Conservation (phyloP, 2,113 vertebrate species). For the Gobio gobio region DNA sequence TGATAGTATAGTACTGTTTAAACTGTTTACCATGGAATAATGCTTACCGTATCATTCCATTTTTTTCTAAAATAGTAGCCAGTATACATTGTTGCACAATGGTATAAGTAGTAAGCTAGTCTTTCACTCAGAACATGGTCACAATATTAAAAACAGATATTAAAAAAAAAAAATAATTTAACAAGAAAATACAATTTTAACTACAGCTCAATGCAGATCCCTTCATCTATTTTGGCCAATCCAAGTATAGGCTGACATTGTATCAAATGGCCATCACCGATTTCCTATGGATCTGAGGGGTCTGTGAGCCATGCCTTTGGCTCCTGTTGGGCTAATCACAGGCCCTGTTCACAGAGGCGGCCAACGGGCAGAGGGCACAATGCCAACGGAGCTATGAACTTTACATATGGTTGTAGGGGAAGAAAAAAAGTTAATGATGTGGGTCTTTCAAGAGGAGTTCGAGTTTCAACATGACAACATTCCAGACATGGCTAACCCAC, state of each 20-base stretch:
- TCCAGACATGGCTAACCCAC: constrained; percentile 78
- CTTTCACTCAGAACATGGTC: no score
- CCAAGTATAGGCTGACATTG: not conserved
- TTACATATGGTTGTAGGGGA: constrained; percentile 59
- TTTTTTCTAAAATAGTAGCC: no score
- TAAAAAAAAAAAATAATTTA: no score
- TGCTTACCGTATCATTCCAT: no score
- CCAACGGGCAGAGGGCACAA: constrained; percentile 57
- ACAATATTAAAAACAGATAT: no score
- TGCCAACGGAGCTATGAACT: constrained; percentile 65
- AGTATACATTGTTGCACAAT: no score
- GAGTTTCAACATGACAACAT: constrained; percentile 78
- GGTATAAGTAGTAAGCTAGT: no score
- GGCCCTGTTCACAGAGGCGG: constrained; percentile 25
- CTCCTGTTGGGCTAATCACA: constrained; percentile 26
- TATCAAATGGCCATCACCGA: not conserved
- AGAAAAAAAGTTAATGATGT: constrained; percentile 56
- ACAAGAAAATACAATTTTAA: no score
- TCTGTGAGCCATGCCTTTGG: not conserved
- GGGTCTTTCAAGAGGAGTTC: constrained; percentile 71
- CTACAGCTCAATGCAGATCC: not conserved
- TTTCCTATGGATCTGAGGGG: not conserved
- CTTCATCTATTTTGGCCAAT: not conserved
- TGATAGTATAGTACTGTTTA: no score
- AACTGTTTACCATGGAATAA: no score